These are phyloP conservation scores for Drosophila micromelanica DNA, from an alignment of 1,140 invertebrate species.

Conservation along the genomic window DNA sequence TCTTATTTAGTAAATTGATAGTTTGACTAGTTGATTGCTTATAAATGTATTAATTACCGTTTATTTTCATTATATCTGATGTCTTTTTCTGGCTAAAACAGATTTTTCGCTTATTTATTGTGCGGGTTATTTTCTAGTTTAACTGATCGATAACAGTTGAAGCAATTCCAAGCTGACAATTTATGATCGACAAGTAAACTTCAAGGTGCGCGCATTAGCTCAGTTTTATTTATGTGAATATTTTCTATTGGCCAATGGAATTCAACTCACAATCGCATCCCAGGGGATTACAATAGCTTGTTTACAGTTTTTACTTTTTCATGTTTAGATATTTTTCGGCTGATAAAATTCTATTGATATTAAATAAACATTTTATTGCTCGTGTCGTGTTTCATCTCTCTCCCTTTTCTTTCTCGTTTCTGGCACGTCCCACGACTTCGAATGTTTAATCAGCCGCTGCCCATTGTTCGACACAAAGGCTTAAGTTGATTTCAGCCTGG, in stretches of 20 bases:
- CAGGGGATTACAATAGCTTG: slow-evolving; percentile 60
- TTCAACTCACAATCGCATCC: not conserved
- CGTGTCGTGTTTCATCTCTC: slow-evolving; percentile 50
- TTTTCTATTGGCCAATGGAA: not conserved
- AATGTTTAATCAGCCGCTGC: slow-evolving; percentile 77
- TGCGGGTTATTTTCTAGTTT: not conserved
- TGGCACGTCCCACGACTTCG: slow-evolving; percentile 67
- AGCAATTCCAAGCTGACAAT: slow-evolving; percentile 1
- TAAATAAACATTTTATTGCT: slow-evolving; percentile 68
- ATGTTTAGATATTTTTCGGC: slow-evolving; percentile 36
- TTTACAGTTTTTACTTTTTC: slow-evolving; percentile 41
- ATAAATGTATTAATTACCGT: slow-evolving; percentile 42
- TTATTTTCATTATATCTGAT: slow-evolving; percentile 19
- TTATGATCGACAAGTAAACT: slow-evolving; percentile 5
- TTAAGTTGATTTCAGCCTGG: slow-evolving; percentile 31
- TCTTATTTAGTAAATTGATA: slow-evolving; percentile 22
- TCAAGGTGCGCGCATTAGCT: not conserved
- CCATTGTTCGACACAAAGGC: slow-evolving; percentile 65
- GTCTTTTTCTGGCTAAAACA: slow-evolving; percentile 10
- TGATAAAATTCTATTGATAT: slow-evolving; percentile 75
- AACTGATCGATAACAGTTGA: slow-evolving; percentile 25
- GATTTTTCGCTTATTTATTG: slow-evolving; percentile 27
- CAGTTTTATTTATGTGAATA: not conserved
- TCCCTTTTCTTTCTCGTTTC: slow-evolving; percentile 25
- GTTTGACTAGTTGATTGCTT: slow-evolving; percentile 31